Evolutionary conservation across 2,797 vertebrate genomes (phyloP), one percentile per base, ranked within the genome.

Genomic region (Erithacus rubecula): DNA sequence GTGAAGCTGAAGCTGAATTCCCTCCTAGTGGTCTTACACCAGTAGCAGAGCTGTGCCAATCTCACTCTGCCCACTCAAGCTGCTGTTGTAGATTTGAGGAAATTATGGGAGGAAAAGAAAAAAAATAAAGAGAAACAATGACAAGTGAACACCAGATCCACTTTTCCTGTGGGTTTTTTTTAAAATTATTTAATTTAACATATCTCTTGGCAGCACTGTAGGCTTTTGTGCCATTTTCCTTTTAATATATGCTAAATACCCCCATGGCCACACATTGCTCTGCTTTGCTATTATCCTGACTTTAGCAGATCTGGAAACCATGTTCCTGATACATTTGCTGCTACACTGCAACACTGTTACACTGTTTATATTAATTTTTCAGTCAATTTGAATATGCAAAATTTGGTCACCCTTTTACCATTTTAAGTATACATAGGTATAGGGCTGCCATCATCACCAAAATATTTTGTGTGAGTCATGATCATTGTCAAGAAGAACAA

Each of bases 191-290:
- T 82, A 14, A 56, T 83, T 75, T 77, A 32, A 29, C 7, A 10
- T 77, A 11, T 12, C 22, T 5, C 26, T 76, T 91, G 55, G 39
- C 15, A 53, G 30, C 15, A 68, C 18, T 17, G 16, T 37, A 82
- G 52, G 14, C 15, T 71, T 83, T 65, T 72, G 13, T 62, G 11
- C 32, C 60, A 14, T 60, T 87, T 90, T 71, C 23, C 14, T 16
- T 6, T 39, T 49, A 77, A n/a, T 34, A 12, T 12, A 6, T 43
- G 12, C 34, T 88, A 65, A 59, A 93, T 88, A 37, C 3, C 12
- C 12, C 9, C 0, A 0, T 89, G 60, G 19, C 32, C 37, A n/a
- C 20, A n/a, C 12, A 44, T 19, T 46, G 15, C 13, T 67, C 32
- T 78, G 24, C 60, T 90, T 87, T 80, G 47, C 3, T 43, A 10